phyloP scores from a whole-genome alignment of 2,113 vertebrate species.

The Garra rufa region DNA sequence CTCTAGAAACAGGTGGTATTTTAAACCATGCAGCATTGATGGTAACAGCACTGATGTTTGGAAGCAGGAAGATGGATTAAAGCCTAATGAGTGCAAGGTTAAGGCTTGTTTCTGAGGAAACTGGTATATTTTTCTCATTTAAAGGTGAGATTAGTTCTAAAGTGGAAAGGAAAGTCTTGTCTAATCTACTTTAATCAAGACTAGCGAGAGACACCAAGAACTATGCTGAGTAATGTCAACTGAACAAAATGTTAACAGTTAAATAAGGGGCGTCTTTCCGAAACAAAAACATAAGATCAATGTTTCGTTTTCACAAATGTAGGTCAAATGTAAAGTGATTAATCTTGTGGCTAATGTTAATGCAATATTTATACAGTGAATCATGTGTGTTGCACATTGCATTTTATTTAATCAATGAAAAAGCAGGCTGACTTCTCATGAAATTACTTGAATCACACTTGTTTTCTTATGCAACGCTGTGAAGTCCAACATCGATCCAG shows the following conservation, averaged over 20 bases:
- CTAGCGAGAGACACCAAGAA: not conserved
- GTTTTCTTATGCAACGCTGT: not conserved
- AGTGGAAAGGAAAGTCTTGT: not conserved
- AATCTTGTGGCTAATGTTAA: not conserved
- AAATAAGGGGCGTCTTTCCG: not conserved
- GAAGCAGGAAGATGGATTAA: slow-evolving; percentile 5
- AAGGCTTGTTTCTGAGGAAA: not conserved
- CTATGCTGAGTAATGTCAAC: not conserved
- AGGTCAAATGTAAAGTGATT: not conserved
- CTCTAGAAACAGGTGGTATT: not conserved
- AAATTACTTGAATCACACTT: not conserved
- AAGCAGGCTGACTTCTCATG: not conserved
- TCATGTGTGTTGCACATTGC: not conserved
- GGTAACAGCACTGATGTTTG: not conserved
- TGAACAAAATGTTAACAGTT: not conserved
- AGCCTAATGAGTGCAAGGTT: not conserved
- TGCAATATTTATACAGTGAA: not conserved
- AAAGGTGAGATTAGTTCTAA: not conserved
- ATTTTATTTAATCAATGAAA: not conserved
- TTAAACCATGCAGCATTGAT: not conserved
- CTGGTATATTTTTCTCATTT: not conserved
- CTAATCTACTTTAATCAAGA: not conserved
- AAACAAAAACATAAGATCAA: slow-evolving; percentile 30
- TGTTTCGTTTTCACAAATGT: not conserved
- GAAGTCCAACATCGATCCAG: not conserved